Conservation (phyloP, 1,140 invertebrate species). For the Zaprionus gabonicus region DNA sequence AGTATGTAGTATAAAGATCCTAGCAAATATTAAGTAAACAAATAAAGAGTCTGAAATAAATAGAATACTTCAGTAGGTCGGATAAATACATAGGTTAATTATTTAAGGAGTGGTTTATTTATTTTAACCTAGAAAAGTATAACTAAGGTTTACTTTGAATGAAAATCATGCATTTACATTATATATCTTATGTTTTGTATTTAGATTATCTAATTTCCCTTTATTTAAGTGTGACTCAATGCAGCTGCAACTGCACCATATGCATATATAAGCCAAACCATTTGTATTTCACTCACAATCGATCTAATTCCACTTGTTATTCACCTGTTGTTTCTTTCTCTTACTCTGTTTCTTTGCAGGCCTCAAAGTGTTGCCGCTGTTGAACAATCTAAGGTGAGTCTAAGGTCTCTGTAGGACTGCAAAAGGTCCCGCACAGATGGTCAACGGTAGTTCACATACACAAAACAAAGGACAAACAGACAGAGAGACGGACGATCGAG, state of each 20-base stretch:
- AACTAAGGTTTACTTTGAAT: no score
- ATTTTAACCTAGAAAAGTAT: no score
- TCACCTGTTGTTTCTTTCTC: conserved; percentile 27
- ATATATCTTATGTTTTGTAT: no score
- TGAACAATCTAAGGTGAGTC: conserved; percentile 92
- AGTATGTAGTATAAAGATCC: background rate
- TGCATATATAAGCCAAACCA: conserved; percentile 13
- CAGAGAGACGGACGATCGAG: background rate
- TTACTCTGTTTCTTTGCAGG: conserved; percentile 87
- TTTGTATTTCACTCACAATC: conserved; percentile 26
- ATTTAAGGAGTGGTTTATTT: no score
- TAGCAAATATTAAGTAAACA: background rate
- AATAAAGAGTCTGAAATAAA: background rate
- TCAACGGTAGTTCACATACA: background rate
- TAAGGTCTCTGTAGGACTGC: conserved; percentile 3
- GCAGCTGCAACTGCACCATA: conserved; percentile 20
- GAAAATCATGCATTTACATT: no score
- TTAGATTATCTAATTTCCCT: background rate
- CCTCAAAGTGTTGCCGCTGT: conserved; percentile 91
- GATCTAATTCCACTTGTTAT: conserved; percentile 27
- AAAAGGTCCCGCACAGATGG: background rate
- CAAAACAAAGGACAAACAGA: background rate
- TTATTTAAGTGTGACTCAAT: background rate
- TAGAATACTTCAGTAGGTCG: background rate
- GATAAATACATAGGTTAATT: background rate